Evolutionary conservation across 2,888 invertebrate species (phyloP).

Genomic region (Helleia helle): DNA sequence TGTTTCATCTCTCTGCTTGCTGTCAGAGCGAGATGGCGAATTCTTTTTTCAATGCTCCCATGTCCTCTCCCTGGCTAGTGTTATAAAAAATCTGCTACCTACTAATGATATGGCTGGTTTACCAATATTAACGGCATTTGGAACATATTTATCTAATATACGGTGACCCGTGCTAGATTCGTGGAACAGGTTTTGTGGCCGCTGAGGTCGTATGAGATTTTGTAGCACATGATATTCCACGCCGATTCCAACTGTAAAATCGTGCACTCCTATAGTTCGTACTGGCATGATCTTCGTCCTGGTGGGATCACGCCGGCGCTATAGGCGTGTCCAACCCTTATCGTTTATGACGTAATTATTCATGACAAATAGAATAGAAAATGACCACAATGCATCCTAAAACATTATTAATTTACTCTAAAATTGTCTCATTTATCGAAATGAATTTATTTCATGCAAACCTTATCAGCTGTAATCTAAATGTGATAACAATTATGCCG

Average conservation of each 20-base stretch:
- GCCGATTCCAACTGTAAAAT: constrained; percentile 43
- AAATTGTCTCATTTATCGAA: too few relatives aligned
- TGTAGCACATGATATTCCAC: constrained; percentile 55
- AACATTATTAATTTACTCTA: too few relatives aligned
- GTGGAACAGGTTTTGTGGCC: constrained; percentile 69
- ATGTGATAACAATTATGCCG: constrained; percentile 3
- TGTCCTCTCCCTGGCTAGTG: constrained; percentile 39
- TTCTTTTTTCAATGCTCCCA: constrained; percentile 42
- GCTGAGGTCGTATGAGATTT: constrained; percentile 68
- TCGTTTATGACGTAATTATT: constrained; percentile 58
- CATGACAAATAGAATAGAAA: too few relatives aligned
- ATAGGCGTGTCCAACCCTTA: constrained; percentile 60
- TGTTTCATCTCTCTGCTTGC: constrained; percentile 39
- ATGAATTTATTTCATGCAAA: constrained; percentile 2
- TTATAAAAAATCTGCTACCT: constrained; percentile 15
- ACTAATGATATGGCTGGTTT: constrained; percentile 14
- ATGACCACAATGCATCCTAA: too few relatives aligned
- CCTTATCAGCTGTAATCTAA: constrained; percentile 5
- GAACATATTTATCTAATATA: constrained; percentile 36
- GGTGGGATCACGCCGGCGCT: constrained; percentile 56
- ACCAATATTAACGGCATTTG: constrained; percentile 26
- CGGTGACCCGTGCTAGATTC: constrained; percentile 48
- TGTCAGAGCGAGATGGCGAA: constrained; percentile 49
- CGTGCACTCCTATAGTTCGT: constrained; percentile 42
- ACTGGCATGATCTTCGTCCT: constrained; percentile 38